Base-by-base conservation (phyloP, 2,113 vertebrate species). In the Charadrius vociferus region DNA sequence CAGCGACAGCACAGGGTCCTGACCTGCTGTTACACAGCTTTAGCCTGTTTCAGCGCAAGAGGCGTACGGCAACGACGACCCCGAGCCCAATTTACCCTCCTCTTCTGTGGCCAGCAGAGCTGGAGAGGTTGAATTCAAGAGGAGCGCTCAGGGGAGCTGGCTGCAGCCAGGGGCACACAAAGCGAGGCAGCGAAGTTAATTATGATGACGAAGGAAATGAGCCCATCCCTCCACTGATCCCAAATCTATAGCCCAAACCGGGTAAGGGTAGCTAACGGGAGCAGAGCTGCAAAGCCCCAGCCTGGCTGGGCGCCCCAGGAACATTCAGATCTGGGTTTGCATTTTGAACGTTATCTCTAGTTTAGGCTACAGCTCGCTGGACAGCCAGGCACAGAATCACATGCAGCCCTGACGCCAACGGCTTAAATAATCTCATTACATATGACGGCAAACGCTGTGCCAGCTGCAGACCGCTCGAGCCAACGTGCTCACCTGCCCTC, bases 361-460 rank as follows among this genome's bases (percentile, higher is more conserved):
- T 88, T 92, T 50, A 75, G 96, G 94, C 94, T 88, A 0, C 66
- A 53, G 95, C 92, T 90, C 17, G 4, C 81, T 34, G 92, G 81
- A 36, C 49, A 29, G 85, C 55, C 63, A 2, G 73, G 79, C 92
- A 59, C 89, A 45, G 15, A 29, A 89, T 86, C 95, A 96, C 94
- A 80, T 45, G 78, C 34, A 4, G 88, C 95, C 94, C 86, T 95
- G 94, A 96, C 70, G 86, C 91, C 92, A 93, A 5, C 0, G 0
- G 86, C 97, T 90, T 9, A 52, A 95, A 95, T 96, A 95, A 96
- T 95, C 97, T 37, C 91, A 87, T 97, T 95, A 94, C 91, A 45
- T 5, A 16, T 2, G 66, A 97, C 4, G 1, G 92, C 75, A 37
- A 56, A 59, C 1, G 18, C 85, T 11, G 63, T 43, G 78, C 90